Evolutionary conservation across 2,888 invertebrate species (phyloP).

Genomic region (Synergus umbraculus): DNA sequence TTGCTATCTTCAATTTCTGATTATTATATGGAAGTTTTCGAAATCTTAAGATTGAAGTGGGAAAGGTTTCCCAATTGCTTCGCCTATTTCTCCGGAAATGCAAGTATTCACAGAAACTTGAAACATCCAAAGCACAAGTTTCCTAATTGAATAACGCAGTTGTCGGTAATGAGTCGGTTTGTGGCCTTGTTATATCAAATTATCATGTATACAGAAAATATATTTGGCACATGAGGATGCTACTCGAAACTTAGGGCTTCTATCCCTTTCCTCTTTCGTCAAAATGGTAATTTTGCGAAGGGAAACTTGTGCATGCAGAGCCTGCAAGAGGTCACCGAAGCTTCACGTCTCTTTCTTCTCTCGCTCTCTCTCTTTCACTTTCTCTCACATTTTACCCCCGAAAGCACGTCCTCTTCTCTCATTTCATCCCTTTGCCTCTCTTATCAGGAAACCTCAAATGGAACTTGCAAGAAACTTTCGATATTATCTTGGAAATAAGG

Average conservation of each 20-base stretch:
- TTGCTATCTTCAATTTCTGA: no score
- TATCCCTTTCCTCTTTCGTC: slow-evolving; percentile 20
- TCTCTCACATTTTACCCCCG: slow-evolving; percentile 7
- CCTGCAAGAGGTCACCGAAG: slow-evolving; percentile 26
- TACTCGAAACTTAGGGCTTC: slow-evolving; percentile 2
- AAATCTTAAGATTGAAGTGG: no score
- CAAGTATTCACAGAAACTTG: background rate
- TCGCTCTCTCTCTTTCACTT: background rate
- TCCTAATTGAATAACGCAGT: background rate
- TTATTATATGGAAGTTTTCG: no score
- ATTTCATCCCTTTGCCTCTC: background rate
- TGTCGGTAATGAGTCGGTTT: slow-evolving; percentile 19
- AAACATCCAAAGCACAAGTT: slow-evolving; percentile 1
- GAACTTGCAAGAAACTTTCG: slow-evolving; percentile 41
- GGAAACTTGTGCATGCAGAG: slow-evolving; percentile 38
- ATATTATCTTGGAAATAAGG: slow-evolving; percentile 36
- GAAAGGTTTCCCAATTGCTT: background rate
- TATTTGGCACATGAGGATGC: slow-evolving; percentile 22
- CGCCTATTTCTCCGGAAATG: background rate
- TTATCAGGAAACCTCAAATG: slow-evolving; percentile 31
- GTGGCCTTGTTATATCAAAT: slow-evolving; percentile 23
- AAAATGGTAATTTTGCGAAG: slow-evolving; percentile 40
- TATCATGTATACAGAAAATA: slow-evolving; percentile 22
- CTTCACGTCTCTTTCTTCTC: slow-evolving; percentile 20
- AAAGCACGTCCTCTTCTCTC: background rate